Evolutionary conservation across 2,888 invertebrate genomes (phyloP), one percentile per base, ranked within the genome.

Genomic region (Melanotus villosus): DNA sequence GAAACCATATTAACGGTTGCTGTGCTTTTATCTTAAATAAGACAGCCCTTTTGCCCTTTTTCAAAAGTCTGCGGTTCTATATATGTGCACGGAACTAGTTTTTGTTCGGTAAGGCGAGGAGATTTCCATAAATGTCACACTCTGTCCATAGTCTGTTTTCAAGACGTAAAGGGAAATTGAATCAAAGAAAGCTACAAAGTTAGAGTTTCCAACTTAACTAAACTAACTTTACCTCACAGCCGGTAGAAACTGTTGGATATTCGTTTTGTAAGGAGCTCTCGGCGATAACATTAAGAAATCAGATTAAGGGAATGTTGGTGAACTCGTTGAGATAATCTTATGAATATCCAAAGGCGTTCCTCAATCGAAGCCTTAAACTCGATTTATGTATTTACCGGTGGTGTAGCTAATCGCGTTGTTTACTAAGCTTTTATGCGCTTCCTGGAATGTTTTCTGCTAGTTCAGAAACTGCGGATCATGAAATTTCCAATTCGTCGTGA

Each of bases 271-370:
- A 21, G 26, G 50, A 30, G 16, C 30, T 50, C 30, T 10, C 9
- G 30, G 26, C 30, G 50, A 50, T 50, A 50, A 50, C 50, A 50
- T 50, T 50, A 50, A 50, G 50, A 30, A 50, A 50, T 32, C 9
- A 30, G 50, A 50, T 50, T 50, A 50, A 50, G 30, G 21, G 30
- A 30, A 32, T 32, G 50, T 32, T 32, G 30, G 50, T 12, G 50
- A 50, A 50, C 50, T 32, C 30, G 50, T 32, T 6, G 50, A 26
- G 50, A 50, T 50, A 50, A 50, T 50, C 50, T 32, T 26, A 50
- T 50, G 50, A 50, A 50, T 50, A 50, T 50, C 50, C 50, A 50
- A 26, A 26, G 50, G 30, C 50, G 50, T 50, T 50, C 50, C 50
- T 50, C 50, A 50, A 50, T 50, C 50, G 32, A 2, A 50, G 30